Percentiles rank a stretch among this genome's conserved stretches.
Conservation (phyloP, 2,113 vertebrate species). For the Rhineura floridana region DNA sequence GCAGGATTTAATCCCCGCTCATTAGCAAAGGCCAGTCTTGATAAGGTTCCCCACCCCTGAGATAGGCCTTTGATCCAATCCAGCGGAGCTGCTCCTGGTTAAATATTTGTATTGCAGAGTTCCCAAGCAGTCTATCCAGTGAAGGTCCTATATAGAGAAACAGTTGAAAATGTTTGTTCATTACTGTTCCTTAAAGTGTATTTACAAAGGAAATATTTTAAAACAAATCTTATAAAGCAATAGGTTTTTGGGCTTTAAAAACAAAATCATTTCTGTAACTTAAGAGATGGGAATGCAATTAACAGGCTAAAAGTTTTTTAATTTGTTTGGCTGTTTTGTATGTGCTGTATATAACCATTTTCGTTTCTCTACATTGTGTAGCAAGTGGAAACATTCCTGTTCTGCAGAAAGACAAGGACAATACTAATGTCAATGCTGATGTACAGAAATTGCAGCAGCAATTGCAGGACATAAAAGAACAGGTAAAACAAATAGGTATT, state of each 20-base stretch:
- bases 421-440: conserved; percentile 98
- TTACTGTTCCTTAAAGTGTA: neutral
- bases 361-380: conserved; percentile 67
- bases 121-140: neutral
- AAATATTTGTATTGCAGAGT: neutral
- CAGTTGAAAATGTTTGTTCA: neutral
- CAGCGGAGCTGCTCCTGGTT: no score
- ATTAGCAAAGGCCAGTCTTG: no score
- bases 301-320: conserved; percentile 8
- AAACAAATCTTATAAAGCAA: neutral
- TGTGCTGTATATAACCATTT: fast-evolving
- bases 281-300: neutral
- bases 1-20: no score
- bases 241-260: neutral
- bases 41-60: no score
- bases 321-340: neutral
- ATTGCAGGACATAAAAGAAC: conserved; percentile 98
- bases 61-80: no score
- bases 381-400: conserved; percentile 95
- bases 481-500: conserved; percentile 77
- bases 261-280: neutral
- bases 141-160: neutral
- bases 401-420: conserved; percentile 97
- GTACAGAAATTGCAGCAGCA: conserved; percentile 98
- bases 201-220: neutral